phyloP scores from a whole-genome alignment of 2,113 vertebrate genomes.

The Microtus richardsoni region DNA sequence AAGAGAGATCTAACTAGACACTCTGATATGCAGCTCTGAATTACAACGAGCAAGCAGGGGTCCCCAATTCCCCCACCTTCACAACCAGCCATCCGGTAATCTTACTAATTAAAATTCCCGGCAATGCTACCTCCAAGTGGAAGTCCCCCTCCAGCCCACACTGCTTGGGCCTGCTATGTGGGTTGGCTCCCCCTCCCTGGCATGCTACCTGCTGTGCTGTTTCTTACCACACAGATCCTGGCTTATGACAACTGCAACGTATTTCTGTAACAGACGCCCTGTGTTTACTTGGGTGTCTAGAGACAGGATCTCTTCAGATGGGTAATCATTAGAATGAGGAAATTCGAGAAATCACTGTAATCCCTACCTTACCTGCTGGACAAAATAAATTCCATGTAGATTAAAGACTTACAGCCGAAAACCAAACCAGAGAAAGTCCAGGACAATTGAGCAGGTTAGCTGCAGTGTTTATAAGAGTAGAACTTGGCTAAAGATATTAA shows the following conservation, averaged over 20 bases:
- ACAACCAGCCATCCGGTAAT: constrained; percentile 65
- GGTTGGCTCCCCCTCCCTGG: not conserved
- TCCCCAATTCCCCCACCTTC: constrained; percentile 59
- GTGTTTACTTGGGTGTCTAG: constrained; percentile 57
- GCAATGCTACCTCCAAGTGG: not conserved
- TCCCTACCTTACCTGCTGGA: constrained; percentile 29
- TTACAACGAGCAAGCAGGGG: constrained; percentile 69
- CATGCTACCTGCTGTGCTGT: not conserved
- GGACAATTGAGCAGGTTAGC: constrained; percentile 6
- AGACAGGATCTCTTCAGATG: constrained; percentile 70
- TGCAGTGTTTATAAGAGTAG: not conserved
- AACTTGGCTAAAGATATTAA: constrained; percentile 3
- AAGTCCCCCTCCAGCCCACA: not conserved
- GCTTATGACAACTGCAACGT: constrained; percentile 33
- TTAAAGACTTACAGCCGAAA: constrained; percentile 58
- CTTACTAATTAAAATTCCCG: constrained; percentile 72
- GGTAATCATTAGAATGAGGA: constrained; percentile 63
- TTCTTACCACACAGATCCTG: not conserved
- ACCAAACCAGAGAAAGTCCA: constrained; percentile 38
- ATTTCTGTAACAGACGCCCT: constrained; percentile 51
- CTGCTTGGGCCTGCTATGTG: not conserved
- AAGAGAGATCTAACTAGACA: constrained; percentile 79
- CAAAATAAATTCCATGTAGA: constrained; percentile 66
- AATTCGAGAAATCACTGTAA: constrained; percentile 62
- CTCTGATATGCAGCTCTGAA: constrained; percentile 65